A percentile compares a stretch with the other conserved stretches of the same genome.
Evolutionary conservation across 2,797 vertebrate genomes (phyloP).

Genomic region (Nyctibius grandis): DNA sequence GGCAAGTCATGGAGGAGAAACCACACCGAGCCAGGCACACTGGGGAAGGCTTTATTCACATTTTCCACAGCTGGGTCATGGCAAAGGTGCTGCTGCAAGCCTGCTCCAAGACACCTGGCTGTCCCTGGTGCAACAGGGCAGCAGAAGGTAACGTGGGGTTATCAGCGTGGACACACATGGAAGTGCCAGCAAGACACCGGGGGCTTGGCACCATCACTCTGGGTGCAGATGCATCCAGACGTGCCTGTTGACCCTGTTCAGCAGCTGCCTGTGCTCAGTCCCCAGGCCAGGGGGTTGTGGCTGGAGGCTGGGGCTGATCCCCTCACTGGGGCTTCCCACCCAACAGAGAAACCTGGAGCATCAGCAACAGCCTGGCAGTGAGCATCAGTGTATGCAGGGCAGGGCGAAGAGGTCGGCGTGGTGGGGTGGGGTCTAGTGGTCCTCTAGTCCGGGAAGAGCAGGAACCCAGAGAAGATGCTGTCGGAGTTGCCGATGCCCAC

Average conservation of each 20-base stretch:
- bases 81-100: background rate
- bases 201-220: background rate
- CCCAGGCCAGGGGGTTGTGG: background rate
- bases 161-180: accelerated
- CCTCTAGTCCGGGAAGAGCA: slow-evolving; percentile 77
- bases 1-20: background rate
- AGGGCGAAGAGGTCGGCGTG: accelerated
- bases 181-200: background rate
- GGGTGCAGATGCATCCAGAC: background rate
- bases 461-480: slow-evolving; percentile 85
- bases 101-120: background rate
- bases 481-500: slow-evolving; percentile 66
- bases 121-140: background rate
- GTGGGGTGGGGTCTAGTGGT: background rate
- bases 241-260: background rate
- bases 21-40: background rate
- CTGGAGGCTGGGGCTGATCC: background rate
- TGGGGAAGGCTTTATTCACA: slow-evolving; percentile 11
- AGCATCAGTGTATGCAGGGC: background rate
- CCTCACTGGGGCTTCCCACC: background rate
- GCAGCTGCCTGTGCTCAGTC: accelerated
- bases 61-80: background rate
- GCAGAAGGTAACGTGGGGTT: background rate
- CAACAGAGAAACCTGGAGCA: background rate
- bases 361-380: background rate